These are phyloP conservation scores for Diadegma fenestrale DNA, from an alignment of 2,888 invertebrate genomes.

Conservation along the genomic window DNA sequence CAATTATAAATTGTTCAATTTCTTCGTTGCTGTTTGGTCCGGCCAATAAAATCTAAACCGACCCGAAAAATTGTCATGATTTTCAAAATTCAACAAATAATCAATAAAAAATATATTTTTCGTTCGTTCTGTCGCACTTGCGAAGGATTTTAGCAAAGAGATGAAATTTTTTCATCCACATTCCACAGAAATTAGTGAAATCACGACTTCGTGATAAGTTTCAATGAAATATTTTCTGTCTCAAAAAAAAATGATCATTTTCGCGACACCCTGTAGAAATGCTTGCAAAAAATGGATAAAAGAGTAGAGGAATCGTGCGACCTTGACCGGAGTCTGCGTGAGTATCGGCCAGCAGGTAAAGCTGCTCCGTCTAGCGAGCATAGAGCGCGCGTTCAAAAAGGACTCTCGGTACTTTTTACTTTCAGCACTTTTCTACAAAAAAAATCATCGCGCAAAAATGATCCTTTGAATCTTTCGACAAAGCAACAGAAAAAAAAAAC, in stretches of 20 bases:
- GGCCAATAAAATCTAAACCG: too few relatives aligned
- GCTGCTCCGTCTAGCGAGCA: slow-evolving; percentile 69
- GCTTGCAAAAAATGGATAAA: slow-evolving; percentile 75
- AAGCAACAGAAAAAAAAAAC: background rate
- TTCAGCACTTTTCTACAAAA: background rate
- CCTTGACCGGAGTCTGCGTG: slow-evolving; percentile 83
- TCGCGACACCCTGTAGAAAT: slow-evolving; percentile 79
- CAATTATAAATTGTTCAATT: background rate
- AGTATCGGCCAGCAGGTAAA: slow-evolving; percentile 77
- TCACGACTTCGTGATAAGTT: too few relatives aligned
- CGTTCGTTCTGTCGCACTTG: too few relatives aligned
- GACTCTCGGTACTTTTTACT: slow-evolving; percentile 57
- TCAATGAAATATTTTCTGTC: background rate
- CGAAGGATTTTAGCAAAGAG: too few relatives aligned
- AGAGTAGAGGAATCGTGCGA: slow-evolving; percentile 79
- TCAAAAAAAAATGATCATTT: slow-evolving; percentile 28
- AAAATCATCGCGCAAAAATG: background rate
- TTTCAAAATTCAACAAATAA: too few relatives aligned
- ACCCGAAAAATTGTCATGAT: too few relatives aligned
- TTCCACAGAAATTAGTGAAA: too few relatives aligned
- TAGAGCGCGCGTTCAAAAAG: slow-evolving; percentile 59
- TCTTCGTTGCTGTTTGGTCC: too few relatives aligned
- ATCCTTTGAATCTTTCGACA: background rate
- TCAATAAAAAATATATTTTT: too few relatives aligned
- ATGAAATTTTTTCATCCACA: too few relatives aligned